Evolutionary conservation across 1,140 invertebrate species (phyloP), one percentile per base, ranked within the genome.

Genomic region (Pseudoatta argentina): DNA sequence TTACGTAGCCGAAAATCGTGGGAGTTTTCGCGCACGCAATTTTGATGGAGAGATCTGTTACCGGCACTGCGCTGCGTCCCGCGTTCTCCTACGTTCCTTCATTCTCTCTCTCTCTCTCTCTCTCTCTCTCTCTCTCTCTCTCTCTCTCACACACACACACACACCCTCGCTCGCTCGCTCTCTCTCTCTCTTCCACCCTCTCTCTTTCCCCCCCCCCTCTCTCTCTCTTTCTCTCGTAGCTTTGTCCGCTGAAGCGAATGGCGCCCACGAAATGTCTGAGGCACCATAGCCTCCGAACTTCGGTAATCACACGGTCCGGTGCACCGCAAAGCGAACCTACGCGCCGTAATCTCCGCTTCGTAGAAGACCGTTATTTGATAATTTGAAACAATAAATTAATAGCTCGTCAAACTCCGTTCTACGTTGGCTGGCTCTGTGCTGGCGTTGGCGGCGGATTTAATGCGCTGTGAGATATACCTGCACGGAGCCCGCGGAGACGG

Each of bases 301-400:
- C 92, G 91, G 90, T 92, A 95, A 95, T 95, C 94, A 95, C 93
- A 94, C 93, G 92, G 93, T 90, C 91, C 93, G 92, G 77, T 94
- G 94, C 94, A 91, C 91, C 91, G 92, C 93, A 95, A 95, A 95
- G 94, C 91, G 88, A 92, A 92, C 86, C 82, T 79, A 79, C 78
- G 86, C 78, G 79, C 86, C 64, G 79, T 88, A 88, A 90, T 88
- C 87, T 92, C 88, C 88, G 77, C 79, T 87, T 87, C 89, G 85
- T 76, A 72, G 87, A 93, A 94, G 89, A 93, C 76, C 88, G 88
- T 93, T 92, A 93, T 93, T 94, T 87, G 72, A 91, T 91, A 89
- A 91, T 75, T 87, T 61, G 67, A 78, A 87, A 85, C 89, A 86
- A 83, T 86, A 64, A 73, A 78, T 82, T 87, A 81, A 79, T 73